Percentiles rank a stretch among this genome's conserved stretches.
phyloP scores from a whole-genome alignment of 1,140 invertebrate genomes.

The Sycophaga agraensis region DNA sequence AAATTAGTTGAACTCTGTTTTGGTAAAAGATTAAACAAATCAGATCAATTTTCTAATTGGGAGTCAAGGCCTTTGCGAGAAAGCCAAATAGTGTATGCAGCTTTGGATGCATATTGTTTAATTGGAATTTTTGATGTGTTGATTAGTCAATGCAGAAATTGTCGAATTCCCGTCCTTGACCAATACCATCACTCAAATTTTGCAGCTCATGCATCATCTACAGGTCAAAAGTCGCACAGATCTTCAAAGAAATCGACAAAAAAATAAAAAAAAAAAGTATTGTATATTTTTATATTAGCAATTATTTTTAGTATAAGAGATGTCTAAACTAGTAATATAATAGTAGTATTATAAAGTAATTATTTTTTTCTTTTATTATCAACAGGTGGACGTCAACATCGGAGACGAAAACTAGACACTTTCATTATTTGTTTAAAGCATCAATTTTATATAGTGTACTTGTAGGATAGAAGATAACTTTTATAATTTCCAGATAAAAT shows the following conservation, averaged over 20 bases:
- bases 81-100: constrained; percentile 80
- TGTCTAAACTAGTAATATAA: too few species aligned
- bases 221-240: constrained; percentile 42
- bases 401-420: too few species aligned
- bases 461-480: too few species aligned
- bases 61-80: constrained; percentile 74
- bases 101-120: constrained; percentile 78
- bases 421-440: too few species aligned
- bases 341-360: background rate
- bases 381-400: too few species aligned
- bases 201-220: constrained; percentile 46
- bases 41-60: constrained; percentile 87
- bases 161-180: constrained; percentile 64
- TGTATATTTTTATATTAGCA: background rate
- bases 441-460: too few species aligned
- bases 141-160: constrained; percentile 52
- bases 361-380: background rate
- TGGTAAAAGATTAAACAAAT: constrained; percentile 74
- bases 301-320: background rate
- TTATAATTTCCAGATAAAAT: too few species aligned
- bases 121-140: constrained; percentile 72
- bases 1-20: constrained; percentile 73
- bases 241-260: constrained; percentile 25
- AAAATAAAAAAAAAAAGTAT: background rate
- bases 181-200: constrained; percentile 59